Conservation (phyloP, 2,888 invertebrate species). For the Cataglyphis altisquamis region DNA sequence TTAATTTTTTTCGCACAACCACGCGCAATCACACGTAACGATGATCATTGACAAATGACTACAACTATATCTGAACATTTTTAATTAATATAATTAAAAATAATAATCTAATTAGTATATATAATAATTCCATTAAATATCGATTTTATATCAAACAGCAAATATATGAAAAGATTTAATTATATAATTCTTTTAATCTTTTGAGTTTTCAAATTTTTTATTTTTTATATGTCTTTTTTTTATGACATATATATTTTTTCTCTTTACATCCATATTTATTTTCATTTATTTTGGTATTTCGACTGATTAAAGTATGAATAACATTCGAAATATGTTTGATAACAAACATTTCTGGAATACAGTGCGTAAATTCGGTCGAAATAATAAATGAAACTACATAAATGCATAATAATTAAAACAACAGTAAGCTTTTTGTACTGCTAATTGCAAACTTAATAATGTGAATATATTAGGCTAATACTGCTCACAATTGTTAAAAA, state of each 20-base stretch:
- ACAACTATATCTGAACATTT: neutral
- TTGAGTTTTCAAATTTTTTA: neutral
- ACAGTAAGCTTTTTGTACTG: neutral
- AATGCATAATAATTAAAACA: slow-evolving; percentile 13
- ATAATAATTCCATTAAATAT: neutral
- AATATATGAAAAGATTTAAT: neutral
- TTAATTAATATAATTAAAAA: neutral
- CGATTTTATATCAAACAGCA: neutral
- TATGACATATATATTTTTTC: neutral
- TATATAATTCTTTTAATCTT: neutral
- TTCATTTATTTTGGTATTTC: neutral
- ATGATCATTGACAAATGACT: neutral
- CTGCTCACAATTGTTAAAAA: neutral
- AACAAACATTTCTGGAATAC: neutral
- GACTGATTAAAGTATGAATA: neutral
- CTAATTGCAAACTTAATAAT: neutral
- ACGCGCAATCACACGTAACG: neutral
- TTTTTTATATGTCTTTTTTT: neutral
- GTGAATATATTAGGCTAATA: neutral
- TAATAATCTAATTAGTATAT: no score
- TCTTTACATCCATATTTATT: neutral
- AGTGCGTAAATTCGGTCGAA: neutral
- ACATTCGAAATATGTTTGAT: neutral
- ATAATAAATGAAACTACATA: neutral
- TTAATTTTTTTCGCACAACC: neutral